These are phyloP conservation scores for Ricordea florida DNA, from an alignment of 92 coral and sea anemone genomes.

Conservation along the genomic window DNA sequence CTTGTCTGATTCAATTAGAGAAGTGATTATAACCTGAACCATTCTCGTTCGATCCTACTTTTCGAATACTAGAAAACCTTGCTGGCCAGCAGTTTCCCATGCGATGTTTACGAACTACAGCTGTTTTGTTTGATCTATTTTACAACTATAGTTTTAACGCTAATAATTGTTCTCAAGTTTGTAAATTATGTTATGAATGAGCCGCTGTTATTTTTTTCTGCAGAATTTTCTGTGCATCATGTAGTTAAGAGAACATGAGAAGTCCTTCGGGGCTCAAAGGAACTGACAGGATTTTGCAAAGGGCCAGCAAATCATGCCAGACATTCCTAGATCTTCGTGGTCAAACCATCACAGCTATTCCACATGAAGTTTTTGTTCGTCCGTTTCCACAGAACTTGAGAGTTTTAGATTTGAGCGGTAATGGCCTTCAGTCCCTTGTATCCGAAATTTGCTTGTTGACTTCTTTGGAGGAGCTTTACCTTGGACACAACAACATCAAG, in stretches of 20 bases:
- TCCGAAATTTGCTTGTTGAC: conserved; percentile 44
- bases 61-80: too few species aligned
- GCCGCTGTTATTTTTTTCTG: not conserved
- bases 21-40: too few species aligned
- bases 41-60: too few species aligned
- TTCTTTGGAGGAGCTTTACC: conserved; percentile 63
- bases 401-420: conserved; percentile 72
- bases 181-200: not conserved
- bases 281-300: conserved; percentile 70
- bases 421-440: conserved; percentile 60
- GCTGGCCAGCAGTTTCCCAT: too few species aligned
- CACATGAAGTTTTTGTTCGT: conserved; percentile 36
- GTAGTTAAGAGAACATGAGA: conserved; percentile 73
- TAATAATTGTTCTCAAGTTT: not conserved
- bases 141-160: too few species aligned
- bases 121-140: too few species aligned
- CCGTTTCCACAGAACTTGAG: conserved; percentile 55
- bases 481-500: conserved; percentile 56
- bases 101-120: too few species aligned
- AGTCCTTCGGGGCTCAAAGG: conserved; percentile 78
- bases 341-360: conserved; percentile 50
- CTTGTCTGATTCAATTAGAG: too few species aligned
- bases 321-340: conserved; percentile 73
- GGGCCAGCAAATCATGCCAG: conserved; percentile 77
- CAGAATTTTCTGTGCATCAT: conserved; percentile 3